These are phyloP conservation scores for Carapus acus DNA, from an alignment of 2,797 vertebrate species.

Conservation along the genomic window DNA sequence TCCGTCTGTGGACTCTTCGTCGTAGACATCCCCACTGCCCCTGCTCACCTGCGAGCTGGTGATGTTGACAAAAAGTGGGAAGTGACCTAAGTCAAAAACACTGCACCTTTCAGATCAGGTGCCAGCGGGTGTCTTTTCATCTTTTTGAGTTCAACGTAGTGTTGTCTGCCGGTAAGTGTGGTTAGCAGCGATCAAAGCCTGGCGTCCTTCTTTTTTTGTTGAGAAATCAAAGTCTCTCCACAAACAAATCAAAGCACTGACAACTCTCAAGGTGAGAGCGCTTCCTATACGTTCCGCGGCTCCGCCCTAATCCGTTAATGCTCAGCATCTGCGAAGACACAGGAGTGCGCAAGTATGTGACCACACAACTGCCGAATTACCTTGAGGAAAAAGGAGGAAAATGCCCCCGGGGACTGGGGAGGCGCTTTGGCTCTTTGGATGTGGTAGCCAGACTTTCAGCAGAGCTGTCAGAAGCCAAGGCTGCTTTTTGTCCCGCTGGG, in stretches of 20 bases:
- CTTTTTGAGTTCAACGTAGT: constrained; percentile 33
- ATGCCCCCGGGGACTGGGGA: constrained; percentile 35
- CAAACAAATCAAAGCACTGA: constrained; percentile 54
- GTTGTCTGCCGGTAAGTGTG: constrained; percentile 20
- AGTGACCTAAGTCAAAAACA: constrained; percentile 29
- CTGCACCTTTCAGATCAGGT: constrained; percentile 74
- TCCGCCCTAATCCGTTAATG: constrained; percentile 50
- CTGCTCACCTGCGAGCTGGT: constrained; percentile 52
- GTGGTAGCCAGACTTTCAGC: constrained; percentile 41
- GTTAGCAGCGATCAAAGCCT: constrained; percentile 62
- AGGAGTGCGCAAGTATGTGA: constrained; percentile 33
- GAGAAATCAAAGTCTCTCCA: constrained; percentile 45
- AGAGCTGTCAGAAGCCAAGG: constrained; percentile 49
- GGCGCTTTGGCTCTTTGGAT: constrained; percentile 42
- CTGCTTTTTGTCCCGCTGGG: constrained; percentile 53
- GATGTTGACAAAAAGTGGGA: constrained; percentile 24
- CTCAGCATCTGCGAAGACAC: constrained; percentile 30
- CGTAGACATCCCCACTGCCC: constrained; percentile 46
- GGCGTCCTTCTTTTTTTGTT: constrained; percentile 19
- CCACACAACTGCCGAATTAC: constrained; percentile 53
- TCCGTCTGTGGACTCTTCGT: constrained; percentile 20
- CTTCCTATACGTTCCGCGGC: constrained; percentile 39
- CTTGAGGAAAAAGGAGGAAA: constrained; percentile 39
- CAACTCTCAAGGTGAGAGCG: constrained; percentile 27
- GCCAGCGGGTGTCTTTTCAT: constrained; percentile 66